These are phyloP conservation scores for Metopia argyrocephala DNA, from an alignment of 2,888 invertebrate genomes.

Conservation along the genomic window DNA sequence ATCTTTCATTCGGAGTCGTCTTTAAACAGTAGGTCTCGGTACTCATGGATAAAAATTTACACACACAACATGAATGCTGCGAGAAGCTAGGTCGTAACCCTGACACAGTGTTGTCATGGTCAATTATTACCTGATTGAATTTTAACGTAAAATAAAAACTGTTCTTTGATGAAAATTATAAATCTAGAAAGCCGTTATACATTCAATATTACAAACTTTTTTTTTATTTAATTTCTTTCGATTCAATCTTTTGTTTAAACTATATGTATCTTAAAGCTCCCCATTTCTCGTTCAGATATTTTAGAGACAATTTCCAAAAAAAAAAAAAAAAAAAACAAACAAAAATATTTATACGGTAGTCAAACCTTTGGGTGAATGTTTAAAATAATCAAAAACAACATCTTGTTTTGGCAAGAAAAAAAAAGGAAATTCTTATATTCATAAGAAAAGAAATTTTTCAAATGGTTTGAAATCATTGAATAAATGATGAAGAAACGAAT, in stretches of 20 bases:
- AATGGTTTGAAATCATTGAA: constrained; percentile 22
- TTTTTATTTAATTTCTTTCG: not conserved
- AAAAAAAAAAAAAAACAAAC: constrained; percentile 9
- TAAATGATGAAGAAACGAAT: not conserved
- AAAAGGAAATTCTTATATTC: constrained; percentile 6
- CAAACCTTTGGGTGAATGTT: constrained; percentile 50
- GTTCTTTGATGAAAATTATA: too few relatives aligned
- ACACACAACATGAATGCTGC: too few relatives aligned
- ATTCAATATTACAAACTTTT: too few relatives aligned
- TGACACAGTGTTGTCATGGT: too few relatives aligned
- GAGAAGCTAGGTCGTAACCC: too few relatives aligned
- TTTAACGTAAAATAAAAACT: too few relatives aligned
- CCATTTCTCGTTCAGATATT: not conserved
- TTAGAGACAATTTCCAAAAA: constrained; percentile 7
- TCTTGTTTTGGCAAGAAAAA: not conserved
- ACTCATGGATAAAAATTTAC: too few relatives aligned
- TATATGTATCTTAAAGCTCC: too few relatives aligned
- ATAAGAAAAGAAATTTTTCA: constrained; percentile 44
- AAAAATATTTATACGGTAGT: not conserved
- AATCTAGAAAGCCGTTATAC: too few relatives aligned
- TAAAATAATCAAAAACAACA: not conserved
- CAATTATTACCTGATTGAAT: too few relatives aligned
- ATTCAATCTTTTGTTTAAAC: not conserved
- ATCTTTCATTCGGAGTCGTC: too few relatives aligned
- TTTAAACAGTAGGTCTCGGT: too few relatives aligned